phyloP scores from a whole-genome alignment of 1,140 invertebrate genomes.

The Argopecten irradians region DNA sequence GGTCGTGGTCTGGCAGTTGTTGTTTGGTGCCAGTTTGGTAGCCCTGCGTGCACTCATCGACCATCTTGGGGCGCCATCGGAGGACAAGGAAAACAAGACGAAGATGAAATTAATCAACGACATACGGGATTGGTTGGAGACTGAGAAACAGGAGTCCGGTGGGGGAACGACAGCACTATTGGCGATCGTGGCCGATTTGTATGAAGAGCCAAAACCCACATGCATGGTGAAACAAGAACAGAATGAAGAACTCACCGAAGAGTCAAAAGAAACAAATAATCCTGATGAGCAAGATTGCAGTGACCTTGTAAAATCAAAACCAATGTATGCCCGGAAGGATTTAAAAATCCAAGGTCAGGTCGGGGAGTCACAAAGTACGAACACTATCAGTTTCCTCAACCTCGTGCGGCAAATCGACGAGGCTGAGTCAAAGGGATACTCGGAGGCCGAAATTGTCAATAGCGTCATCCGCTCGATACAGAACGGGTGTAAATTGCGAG shows the following conservation, averaged over 20 bases:
- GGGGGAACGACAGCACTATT: background rate
- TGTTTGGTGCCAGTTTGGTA: background rate
- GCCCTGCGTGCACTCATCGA: background rate
- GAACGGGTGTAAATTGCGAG: background rate
- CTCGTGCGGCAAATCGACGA: conserved; percentile 35
- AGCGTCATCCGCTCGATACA: conserved; percentile 18
- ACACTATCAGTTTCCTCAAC: conserved; percentile 24
- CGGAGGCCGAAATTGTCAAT: conserved; percentile 28
- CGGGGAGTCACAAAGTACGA: conserved; percentile 20
- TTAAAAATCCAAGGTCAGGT: conserved; percentile 45
- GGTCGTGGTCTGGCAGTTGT: background rate
- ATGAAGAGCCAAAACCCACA: background rate
- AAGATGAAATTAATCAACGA: background rate
- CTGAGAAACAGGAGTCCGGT: background rate
- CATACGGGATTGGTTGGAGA: background rate
- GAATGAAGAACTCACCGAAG: background rate
- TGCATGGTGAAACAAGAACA: background rate
- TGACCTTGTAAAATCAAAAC: too few species aligned
- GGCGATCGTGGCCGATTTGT: too few species aligned
- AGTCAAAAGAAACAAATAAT: background rate
- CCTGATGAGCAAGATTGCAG: too few species aligned
- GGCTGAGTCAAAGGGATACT: conserved; percentile 31
- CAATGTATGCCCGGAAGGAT: background rate
- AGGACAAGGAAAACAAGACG: background rate
- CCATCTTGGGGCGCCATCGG: background rate